phyloP scores from a whole-genome alignment of 2,113 vertebrate genomes.

The Gymnorhina tibicen region DNA sequence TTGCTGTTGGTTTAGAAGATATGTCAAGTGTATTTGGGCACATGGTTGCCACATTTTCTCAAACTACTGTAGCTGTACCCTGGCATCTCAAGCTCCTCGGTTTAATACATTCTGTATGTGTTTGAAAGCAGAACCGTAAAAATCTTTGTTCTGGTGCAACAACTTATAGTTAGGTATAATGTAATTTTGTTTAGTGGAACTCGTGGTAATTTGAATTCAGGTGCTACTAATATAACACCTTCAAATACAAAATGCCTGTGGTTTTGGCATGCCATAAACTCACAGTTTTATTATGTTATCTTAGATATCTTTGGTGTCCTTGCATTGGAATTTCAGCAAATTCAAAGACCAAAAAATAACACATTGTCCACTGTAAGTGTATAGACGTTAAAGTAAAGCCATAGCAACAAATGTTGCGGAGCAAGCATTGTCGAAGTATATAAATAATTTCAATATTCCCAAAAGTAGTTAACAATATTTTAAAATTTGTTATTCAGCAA shows the following conservation, averaged over 20 bases:
- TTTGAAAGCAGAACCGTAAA: background rate
- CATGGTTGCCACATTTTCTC: background rate
- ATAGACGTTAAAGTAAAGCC: background rate
- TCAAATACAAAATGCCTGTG: background rate
- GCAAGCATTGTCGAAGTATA: background rate
- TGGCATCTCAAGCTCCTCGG: background rate
- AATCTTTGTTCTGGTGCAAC: background rate
- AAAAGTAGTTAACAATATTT: background rate
- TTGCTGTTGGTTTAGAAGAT: background rate
- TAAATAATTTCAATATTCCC: background rate
- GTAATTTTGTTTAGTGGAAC: background rate
- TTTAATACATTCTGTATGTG: background rate
- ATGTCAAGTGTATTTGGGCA: background rate
- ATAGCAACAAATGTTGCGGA: background rate
- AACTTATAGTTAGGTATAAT: background rate
- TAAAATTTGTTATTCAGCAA: background rate
- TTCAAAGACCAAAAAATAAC: background rate
- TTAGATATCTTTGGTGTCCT: background rate
- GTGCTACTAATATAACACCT: background rate
- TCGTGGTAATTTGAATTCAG: background rate
- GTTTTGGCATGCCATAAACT: background rate
- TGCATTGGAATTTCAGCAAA: background rate
- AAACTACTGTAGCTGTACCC: background rate
- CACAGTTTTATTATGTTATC: background rate
- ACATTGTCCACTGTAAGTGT: background rate